A percentile compares a stretch with the other conserved stretches of the same genome.
These are phyloP conservation scores for Gymnoscopelus braueri DNA, from an alignment of 2,797 vertebrate genomes.

Conservation along the genomic window DNA sequence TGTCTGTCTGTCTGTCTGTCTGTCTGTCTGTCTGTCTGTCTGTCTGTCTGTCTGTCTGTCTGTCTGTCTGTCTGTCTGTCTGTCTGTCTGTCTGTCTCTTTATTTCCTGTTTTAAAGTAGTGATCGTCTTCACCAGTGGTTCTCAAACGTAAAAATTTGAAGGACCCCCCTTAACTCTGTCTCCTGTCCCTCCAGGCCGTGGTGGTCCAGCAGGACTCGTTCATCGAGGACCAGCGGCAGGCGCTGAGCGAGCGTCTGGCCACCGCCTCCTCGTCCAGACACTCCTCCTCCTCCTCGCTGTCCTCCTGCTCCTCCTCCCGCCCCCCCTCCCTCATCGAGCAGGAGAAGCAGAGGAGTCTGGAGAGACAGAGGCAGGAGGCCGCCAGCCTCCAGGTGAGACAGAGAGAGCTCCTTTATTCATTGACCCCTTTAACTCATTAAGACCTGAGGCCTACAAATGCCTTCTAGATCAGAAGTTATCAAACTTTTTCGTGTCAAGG, in stretches of 20 bases:
- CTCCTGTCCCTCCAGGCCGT: conserved; percentile 77
- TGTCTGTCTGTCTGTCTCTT: neutral
- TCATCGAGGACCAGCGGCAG: conserved; percentile 91
- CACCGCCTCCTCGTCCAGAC: conserved; percentile 59
- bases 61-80: neutral
- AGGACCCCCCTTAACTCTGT: no score
- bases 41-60: no score
- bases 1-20: neutral
- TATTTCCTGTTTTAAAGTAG: no score
- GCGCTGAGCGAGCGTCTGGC: conserved; percentile 77
- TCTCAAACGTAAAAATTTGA: no score
- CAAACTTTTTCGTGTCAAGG: no score
- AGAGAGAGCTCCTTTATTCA: no score
- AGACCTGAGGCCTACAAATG: no score
- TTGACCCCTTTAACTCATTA: no score
- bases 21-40: neutral
- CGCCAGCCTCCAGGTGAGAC: conserved; percentile 79
- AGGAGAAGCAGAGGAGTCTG: conserved; percentile 92
- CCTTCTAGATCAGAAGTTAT: no score
- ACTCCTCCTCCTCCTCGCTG: conserved; percentile 72
- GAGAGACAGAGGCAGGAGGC: conserved; percentile 91
- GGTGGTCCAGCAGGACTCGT: conserved; percentile 91
- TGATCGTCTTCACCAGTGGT: no score
- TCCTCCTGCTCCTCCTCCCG: conserved; percentile 77
- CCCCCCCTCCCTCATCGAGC: conserved; percentile 86